A percentile compares a stretch with the other conserved stretches of the same genome.
phyloP scores from a whole-genome alignment of 2,113 vertebrate genomes.

The Morone chrysops region DNA sequence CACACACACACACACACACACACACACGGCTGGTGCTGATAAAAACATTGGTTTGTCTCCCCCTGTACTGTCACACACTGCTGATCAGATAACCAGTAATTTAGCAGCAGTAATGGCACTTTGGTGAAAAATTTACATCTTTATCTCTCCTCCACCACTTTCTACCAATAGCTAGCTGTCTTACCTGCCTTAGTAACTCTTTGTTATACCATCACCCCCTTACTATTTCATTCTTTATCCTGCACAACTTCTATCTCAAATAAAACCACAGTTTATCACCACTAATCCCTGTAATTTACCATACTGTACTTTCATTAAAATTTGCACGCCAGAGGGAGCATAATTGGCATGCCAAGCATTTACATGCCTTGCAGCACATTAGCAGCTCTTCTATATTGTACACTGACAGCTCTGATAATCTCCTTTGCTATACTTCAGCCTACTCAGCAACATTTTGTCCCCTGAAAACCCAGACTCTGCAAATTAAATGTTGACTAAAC shows the following conservation, averaged over 20 bases:
- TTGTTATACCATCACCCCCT: neutral
- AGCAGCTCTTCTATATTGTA: neutral
- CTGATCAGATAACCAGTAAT: neutral
- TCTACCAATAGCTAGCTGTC: neutral
- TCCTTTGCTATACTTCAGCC: neutral
- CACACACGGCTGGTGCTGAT: neutral
- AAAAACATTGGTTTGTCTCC: neutral
- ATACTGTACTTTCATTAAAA: neutral
- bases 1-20: neutral
- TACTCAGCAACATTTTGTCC: neutral
- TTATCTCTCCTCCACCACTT: neutral
- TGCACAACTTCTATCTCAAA: neutral
- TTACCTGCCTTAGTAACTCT: neutral
- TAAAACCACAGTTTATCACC: neutral
- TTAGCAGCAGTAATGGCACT: neutral
- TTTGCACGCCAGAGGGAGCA: neutral
- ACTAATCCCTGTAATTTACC: neutral
- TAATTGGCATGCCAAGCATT: neutral
- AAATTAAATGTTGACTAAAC: neutral
- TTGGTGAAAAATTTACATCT: neutral
- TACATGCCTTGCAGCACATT: conserved; percentile 10
- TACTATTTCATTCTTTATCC: neutral
- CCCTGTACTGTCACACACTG: neutral
- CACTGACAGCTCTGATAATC: conserved; percentile 2
- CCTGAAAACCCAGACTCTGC: neutral